These are phyloP conservation scores for Diogma glabrata DNA, from an alignment of 2,888 invertebrate genomes.

Conservation along the genomic window DNA sequence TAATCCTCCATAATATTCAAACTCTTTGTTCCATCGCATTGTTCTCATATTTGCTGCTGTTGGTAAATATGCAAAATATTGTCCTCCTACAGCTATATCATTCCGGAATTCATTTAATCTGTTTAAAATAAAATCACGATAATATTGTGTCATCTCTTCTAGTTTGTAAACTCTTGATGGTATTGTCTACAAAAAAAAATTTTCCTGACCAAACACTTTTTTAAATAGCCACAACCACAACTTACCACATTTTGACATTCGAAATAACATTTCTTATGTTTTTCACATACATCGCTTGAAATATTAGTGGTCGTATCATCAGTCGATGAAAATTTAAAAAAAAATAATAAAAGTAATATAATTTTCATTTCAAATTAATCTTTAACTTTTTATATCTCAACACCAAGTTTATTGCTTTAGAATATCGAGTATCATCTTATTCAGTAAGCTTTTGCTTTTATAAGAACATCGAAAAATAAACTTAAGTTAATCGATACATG, in stretches of 20 bases:
- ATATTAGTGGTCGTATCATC: too few relatives aligned
- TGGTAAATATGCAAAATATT: conserved; percentile 5
- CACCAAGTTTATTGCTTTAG: too few relatives aligned
- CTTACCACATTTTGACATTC: background rate
- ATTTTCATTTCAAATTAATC: too few relatives aligned
- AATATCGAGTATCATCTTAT: too few relatives aligned
- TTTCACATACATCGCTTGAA: background rate
- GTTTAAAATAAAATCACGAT: background rate
- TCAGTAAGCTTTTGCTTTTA: too few relatives aligned
- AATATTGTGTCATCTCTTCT: background rate
- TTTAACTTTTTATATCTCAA: too few relatives aligned
- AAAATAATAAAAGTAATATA: too few relatives aligned
- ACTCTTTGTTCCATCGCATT: background rate
- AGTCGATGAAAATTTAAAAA: too few relatives aligned
- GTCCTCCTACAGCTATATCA: background rate
- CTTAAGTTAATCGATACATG: too few relatives aligned
- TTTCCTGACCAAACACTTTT: too few relatives aligned
- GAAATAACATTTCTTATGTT: background rate
- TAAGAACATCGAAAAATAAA: too few relatives aligned
- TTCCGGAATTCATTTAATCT: background rate
- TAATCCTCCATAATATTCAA: conserved; percentile 1
- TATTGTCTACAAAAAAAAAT: background rate
- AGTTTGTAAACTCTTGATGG: background rate
- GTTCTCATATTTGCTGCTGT: background rate
- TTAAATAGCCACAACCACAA: too few relatives aligned